A percentile compares a stretch with the other conserved stretches of the same genome.
These are phyloP conservation scores for Pollachius pollachius DNA, from an alignment of 2,113 vertebrate genomes.

Conservation along the genomic window DNA sequence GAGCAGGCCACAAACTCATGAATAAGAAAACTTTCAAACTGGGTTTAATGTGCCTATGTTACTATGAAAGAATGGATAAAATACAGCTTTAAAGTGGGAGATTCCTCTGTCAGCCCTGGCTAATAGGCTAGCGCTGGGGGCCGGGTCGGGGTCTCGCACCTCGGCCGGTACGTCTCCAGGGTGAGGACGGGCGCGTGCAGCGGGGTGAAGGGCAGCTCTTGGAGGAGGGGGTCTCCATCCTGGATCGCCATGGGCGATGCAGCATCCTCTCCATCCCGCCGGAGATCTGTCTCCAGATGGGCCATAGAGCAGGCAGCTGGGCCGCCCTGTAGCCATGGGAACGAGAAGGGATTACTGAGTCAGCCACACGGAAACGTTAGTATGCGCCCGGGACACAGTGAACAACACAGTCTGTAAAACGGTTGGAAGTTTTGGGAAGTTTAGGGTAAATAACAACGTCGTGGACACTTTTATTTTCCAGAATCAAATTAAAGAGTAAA, in stretches of 20 bases:
- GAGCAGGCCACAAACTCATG: too few relatives aligned
- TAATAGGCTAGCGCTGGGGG: too few relatives aligned
- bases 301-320: conserved; percentile 68
- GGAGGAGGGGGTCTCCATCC: conserved; percentile 74
- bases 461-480: too few relatives aligned
- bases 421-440: too few relatives aligned
- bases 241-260: not conserved
- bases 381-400: conserved; percentile 1
- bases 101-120: too few relatives aligned
- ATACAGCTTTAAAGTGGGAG: too few relatives aligned
- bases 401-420: not conserved
- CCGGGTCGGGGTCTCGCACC: conserved; percentile 68
- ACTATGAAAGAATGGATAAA: too few relatives aligned
- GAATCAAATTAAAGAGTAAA: too few relatives aligned
- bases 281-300: conserved; percentile 78
- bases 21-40: too few relatives aligned
- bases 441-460: too few relatives aligned
- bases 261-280: conserved; percentile 39
- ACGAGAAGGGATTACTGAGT: not conserved
- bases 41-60: too few relatives aligned
- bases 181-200: conserved; percentile 83
- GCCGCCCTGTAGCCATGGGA: conserved; percentile 26
- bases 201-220: conserved; percentile 81
- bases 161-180: conserved; percentile 71
- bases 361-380: not conserved